phyloP scores from a whole-genome alignment of 2,888 invertebrate species.

The Unio delphinus region DNA sequence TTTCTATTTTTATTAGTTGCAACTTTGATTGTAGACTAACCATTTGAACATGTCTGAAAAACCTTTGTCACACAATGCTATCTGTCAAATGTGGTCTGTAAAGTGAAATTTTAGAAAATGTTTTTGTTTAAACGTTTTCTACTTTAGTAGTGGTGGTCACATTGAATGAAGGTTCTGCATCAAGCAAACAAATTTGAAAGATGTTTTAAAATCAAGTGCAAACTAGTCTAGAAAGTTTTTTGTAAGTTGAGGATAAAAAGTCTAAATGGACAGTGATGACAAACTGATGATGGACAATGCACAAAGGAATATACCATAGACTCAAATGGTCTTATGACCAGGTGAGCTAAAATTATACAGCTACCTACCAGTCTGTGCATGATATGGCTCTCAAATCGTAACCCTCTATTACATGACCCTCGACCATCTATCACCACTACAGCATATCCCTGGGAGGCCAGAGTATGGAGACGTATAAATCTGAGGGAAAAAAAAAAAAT shows the following conservation, averaged over 20 bases:
- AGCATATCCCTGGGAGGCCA: conserved; percentile 95
- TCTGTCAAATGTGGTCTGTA: no score
- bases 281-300: background rate
- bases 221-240: no score
- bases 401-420: conserved; percentile 93
- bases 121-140: no score
- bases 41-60: no score
- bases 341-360: background rate
- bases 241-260: background rate
- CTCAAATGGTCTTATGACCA: background rate
- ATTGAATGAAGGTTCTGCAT: background rate
- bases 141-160: no score
- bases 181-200: background rate
- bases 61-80: no score
- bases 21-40: no score
- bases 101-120: no score
- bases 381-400: conserved; percentile 92
- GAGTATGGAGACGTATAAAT: conserved; percentile 92
- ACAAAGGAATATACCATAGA: background rate
- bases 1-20: no score
- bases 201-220: no score
- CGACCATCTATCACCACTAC: conserved; percentile 96
- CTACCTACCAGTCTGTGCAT: conserved; percentile 82
- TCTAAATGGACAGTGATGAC: background rate
- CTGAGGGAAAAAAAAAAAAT: conserved; percentile 71